These are phyloP conservation scores for Aurelia aurita DNA, from an alignment of 30 jellyfish, hydroid and myxozoan species.

Conservation along the genomic window DNA sequence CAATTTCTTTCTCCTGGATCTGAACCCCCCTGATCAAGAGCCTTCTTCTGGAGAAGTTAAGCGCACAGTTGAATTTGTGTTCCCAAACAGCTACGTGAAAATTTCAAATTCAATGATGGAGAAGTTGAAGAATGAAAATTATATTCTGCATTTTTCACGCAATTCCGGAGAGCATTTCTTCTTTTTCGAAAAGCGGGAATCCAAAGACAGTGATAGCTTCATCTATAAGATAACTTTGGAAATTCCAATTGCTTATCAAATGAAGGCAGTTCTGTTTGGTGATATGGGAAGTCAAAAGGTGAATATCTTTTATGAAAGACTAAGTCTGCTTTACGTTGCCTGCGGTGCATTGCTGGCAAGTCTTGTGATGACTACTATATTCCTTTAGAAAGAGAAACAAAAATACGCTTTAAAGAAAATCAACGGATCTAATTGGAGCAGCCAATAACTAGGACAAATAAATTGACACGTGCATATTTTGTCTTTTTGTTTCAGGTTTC, in stretches of 20 bases:
- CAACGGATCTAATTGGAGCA: no score
- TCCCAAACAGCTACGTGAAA: constrained; percentile 12
- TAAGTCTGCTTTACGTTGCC: no score
- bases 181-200: background rate
- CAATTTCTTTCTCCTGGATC: background rate
- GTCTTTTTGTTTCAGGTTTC: no score
- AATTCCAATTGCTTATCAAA: background rate
- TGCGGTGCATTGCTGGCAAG: no score
- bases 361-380: no score
- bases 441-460: no score
- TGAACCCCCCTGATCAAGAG: constrained; percentile 14
- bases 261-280: constrained; percentile 9
- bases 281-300: constrained; percentile 8
- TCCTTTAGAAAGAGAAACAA: no score
- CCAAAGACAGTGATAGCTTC: background rate
- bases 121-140: background rate
- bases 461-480: no score
- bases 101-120: constrained; percentile 15
- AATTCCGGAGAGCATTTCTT: background rate
- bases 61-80: background rate
- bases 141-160: background rate
- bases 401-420: no score
- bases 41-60: background rate
- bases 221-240: background rate
- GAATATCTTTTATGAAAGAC: background rate